Conservation (phyloP, 2,888 invertebrate species). For the Uropetala carovei region DNA sequence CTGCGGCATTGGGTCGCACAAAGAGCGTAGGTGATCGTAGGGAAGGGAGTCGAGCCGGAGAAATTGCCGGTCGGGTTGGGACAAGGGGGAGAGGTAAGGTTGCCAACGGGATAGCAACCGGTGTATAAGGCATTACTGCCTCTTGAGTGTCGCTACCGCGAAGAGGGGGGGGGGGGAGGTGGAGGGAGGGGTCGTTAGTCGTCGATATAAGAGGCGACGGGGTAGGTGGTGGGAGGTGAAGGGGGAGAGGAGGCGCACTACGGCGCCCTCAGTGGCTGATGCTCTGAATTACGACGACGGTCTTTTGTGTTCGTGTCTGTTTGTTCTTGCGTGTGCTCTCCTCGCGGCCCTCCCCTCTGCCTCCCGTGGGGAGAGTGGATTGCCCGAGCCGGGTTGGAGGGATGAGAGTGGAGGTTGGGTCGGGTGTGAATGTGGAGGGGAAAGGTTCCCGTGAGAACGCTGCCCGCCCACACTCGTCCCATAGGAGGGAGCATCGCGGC, state of each 20-base stretch:
- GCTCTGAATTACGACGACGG: not conserved
- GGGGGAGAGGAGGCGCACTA: not conserved
- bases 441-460: too few relatives aligned
- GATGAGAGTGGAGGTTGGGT: too few relatives aligned
- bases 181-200: not conserved
- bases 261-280: not conserved
- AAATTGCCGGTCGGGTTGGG: not conserved
- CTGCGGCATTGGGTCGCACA: too few relatives aligned
- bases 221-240: not conserved
- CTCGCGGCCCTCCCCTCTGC: not conserved
- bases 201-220: not conserved
- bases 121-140: not conserved
- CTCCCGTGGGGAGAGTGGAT: too few relatives aligned
- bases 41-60: too few relatives aligned
- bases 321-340: not conserved
- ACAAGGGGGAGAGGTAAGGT: not conserved
- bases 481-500: not conserved
- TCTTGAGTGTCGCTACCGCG: not conserved
- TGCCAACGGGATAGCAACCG: not conserved
- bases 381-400: too few relatives aligned
- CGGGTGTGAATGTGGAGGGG: too few relatives aligned
- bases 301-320: constrained; percentile 6
- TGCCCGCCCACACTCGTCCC: not conserved
- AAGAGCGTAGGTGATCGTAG: too few relatives aligned
- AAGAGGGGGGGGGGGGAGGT: too few relatives aligned